Base-by-base conservation (phyloP, 2,888 invertebrate genomes). In the Incurvaria masculella region DNA sequence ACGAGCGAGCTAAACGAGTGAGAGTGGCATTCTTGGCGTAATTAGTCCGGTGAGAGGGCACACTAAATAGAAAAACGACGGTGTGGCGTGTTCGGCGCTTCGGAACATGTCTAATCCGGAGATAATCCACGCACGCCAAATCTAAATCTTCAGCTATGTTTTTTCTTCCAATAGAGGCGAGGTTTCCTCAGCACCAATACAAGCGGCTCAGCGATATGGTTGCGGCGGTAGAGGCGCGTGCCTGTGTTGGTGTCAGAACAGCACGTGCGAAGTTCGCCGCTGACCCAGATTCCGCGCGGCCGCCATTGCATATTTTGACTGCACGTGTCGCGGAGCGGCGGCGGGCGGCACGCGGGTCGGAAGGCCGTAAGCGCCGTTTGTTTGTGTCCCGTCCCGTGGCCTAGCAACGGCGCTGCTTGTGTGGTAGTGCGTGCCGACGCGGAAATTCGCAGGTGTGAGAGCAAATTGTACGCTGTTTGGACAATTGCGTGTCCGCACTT, bases 211-310 rank as follows among this genome's bases (percentile, higher is more conserved):
- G n/a, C n/a, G n/a, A n/a, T n/a, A n/a, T n/a, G n/a, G n/a, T n/a
- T n/a, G n/a, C n/a, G n/a, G n/a, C n/a, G n/a, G n/a, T n/a, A n/a
- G n/a, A n/a, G n/a, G n/a, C n/a, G 6, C 14, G 33, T 14, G 33
- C 3, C 33, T 33, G 33, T 33, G 33, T 33, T 33, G 33, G 33
- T 14, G 23, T 4, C 49, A 46, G 21, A 42, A 20, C 51, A 53
- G 53, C 56, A 56, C 54, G 55, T 57, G 57, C 57, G 53, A 55
- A 55, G 57, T 53, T 53, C 51, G 49, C 52, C 53, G 54, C 39
- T 59, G 60, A 59, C 60, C 59, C 55, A 59, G 53, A 58, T 55
- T 49, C 50, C 38, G 47, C 23, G 43, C 47, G 48, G 18, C 39
- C 51, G 48, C 44, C 42, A 20, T 52, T 54, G 52, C 54, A 54